These are phyloP conservation scores for Drosophila littoralis DNA, from an alignment of 1,140 invertebrate genomes.

Conservation along the genomic window DNA sequence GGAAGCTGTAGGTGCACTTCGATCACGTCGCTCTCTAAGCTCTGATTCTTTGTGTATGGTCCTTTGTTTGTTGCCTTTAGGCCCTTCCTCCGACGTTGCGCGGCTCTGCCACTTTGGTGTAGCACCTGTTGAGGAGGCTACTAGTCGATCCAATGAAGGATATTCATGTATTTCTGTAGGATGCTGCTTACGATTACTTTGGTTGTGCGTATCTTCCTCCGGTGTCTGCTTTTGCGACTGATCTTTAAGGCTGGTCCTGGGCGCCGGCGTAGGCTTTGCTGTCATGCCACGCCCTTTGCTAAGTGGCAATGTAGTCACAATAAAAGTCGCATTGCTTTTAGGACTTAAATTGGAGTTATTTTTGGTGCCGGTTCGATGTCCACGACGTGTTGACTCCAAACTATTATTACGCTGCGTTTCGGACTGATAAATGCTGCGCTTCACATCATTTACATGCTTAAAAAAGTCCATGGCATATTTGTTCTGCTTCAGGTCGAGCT, in stretches of 20 bases:
- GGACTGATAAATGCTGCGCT: slow-evolving; percentile 82
- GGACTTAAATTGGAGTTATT: slow-evolving; percentile 41
- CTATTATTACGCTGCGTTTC: slow-evolving; percentile 78
- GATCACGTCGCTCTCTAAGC: slow-evolving; percentile 19
- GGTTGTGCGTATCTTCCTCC: slow-evolving; percentile 7
- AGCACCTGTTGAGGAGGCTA: slow-evolving; percentile 72
- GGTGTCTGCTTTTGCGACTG: slow-evolving; percentile 21
- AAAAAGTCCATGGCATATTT: slow-evolving; percentile 84
- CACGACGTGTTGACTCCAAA: slow-evolving; percentile 55
- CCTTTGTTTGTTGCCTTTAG: slow-evolving; percentile 23
- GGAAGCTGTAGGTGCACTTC: slow-evolving; percentile 14
- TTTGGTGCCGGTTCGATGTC: slow-evolving; percentile 3
- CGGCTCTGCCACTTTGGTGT: slow-evolving; percentile 61
- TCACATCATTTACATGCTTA: slow-evolving; percentile 83
- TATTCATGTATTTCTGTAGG: slow-evolving; percentile 58
- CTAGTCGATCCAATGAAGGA: slow-evolving; percentile 70
- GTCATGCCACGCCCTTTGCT: slow-evolving; percentile 63
- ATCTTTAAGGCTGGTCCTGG: slow-evolving; percentile 58
- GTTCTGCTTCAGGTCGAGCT: slow-evolving; percentile 75
- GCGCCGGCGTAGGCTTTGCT: slow-evolving; percentile 70
- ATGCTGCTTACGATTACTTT: slow-evolving; percentile 44
- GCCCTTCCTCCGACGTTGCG: neutral
- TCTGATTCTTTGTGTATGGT: slow-evolving; percentile 30
- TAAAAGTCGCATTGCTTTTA: slow-evolving; percentile 32
- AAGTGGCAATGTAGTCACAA: slow-evolving; percentile 67